phyloP scores from a whole-genome alignment of 2,113 vertebrate genomes.

The Embiotoca jacksoni region DNA sequence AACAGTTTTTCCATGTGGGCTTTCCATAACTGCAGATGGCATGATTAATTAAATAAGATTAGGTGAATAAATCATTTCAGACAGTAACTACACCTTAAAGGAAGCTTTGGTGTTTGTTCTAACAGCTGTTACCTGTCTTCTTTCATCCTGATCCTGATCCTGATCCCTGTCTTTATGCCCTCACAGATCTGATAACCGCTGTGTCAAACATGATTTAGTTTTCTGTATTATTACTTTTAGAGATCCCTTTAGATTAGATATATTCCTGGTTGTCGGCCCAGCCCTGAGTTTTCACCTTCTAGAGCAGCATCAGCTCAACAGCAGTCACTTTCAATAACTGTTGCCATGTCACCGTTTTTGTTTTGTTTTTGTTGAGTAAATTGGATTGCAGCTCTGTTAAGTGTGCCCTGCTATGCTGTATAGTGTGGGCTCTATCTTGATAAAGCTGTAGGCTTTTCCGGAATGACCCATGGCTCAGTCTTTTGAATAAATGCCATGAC shows the following conservation, averaged over 20 bases:
- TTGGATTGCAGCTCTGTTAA: conserved; percentile 47
- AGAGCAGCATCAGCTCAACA: conserved; percentile 2
- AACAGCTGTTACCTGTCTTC: conserved; percentile 46
- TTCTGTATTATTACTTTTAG: conserved; percentile 38
- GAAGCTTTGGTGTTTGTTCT: conserved; percentile 27
- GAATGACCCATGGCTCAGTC: conserved; percentile 63
- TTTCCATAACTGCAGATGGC: too few species aligned
- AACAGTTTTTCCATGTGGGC: too few species aligned
- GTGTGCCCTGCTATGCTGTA: conserved; percentile 16
- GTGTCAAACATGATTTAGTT: conserved; percentile 59
- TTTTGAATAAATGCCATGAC: conserved; percentile 68
- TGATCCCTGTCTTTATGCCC: conserved; percentile 45
- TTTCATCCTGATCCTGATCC: conserved; percentile 46
- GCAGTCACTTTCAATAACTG: conserved; percentile 16
- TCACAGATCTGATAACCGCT: conserved; percentile 61
- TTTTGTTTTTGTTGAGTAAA: conserved; percentile 29
- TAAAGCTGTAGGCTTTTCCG: conserved; percentile 64
- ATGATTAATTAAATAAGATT: neutral
- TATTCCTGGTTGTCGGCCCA: conserved; percentile 28
- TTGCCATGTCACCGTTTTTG: conserved; percentile 21
- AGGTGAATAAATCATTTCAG: conserved; percentile 22
- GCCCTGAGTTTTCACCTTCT: conserved; percentile 32
- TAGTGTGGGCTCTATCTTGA: conserved; percentile 47
- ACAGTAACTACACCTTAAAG: conserved; percentile 19
- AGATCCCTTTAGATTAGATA: conserved; percentile 38